These are phyloP conservation scores for cat (Felis catus) DNA, from an alignment of 2,113 vertebrate genomes.

Conservation along the genomic window F.catus_Fca126_mat1.0 CM031420.1:6673501-6674000, in stretches of 20 bases:
- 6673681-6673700: not conserved
- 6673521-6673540: too few relatives aligned
- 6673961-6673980: not conserved
- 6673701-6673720: not conserved
- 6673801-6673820: not conserved
- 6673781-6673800: too few relatives aligned
- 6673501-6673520: not conserved
- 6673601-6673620: not conserved
- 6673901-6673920: not conserved
- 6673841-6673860: not conserved
- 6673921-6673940: not conserved
- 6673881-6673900: not conserved
- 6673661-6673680: too few relatives aligned
- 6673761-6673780: not conserved
- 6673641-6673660: not conserved
- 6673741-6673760: not conserved
- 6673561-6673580: not conserved
- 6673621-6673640: rapidly evolving
- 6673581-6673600: not conserved
- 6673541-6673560: not conserved
- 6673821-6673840: not conserved
- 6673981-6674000: not conserved
- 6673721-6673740: not conserved
- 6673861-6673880: not conserved
- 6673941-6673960: not conserved